These are phyloP conservation scores for Drosophila recens DNA, from an alignment of 2,888 invertebrate genomes.

Conservation along the genomic window DNA sequence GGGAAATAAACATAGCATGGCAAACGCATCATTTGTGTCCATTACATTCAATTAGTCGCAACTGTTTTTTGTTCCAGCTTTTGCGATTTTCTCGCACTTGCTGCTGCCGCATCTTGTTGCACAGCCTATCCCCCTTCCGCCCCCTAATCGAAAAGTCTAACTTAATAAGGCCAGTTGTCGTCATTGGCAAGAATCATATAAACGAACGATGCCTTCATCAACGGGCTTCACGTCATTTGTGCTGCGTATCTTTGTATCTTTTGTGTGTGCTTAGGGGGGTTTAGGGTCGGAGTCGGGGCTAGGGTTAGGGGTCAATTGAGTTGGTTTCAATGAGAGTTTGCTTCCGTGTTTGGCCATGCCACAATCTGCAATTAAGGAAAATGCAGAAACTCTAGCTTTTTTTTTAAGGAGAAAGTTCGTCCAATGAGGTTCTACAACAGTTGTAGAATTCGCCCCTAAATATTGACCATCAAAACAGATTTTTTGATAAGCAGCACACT, in stretches of 20 bases:
- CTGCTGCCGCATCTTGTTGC: constrained; percentile 19
- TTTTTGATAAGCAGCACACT: constrained; percentile 55
- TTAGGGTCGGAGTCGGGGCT: constrained; percentile 52
- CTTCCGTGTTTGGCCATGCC: constrained; percentile 64
- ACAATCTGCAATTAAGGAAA: constrained; percentile 24
- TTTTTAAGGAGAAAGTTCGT: not conserved
- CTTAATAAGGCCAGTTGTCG: constrained; percentile 52
- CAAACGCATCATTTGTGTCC: constrained; percentile 71
- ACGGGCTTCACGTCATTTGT: constrained; percentile 13
- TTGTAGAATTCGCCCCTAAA: constrained; percentile 27
- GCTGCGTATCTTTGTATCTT: constrained; percentile 10
- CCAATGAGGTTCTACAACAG: not conserved
- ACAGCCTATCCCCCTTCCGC: not conserved
- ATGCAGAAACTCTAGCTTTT: not conserved
- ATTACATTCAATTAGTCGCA: constrained; percentile 78
- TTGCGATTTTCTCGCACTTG: constrained; percentile 64
- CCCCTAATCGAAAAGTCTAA: constrained; percentile 20
- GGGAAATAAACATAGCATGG: not conserved
- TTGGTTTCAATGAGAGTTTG: constrained; percentile 55
- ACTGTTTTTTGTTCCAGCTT: constrained; percentile 58
- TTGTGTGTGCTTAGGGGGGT: constrained; percentile 27
- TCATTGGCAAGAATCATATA: constrained; percentile 34
- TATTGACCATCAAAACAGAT: constrained; percentile 46
- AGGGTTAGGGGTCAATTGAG: constrained; percentile 65
- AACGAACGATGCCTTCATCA: constrained; percentile 10